Base-by-base conservation (phyloP, 2,797 vertebrate genomes). In the Chelon auratus region DNA sequence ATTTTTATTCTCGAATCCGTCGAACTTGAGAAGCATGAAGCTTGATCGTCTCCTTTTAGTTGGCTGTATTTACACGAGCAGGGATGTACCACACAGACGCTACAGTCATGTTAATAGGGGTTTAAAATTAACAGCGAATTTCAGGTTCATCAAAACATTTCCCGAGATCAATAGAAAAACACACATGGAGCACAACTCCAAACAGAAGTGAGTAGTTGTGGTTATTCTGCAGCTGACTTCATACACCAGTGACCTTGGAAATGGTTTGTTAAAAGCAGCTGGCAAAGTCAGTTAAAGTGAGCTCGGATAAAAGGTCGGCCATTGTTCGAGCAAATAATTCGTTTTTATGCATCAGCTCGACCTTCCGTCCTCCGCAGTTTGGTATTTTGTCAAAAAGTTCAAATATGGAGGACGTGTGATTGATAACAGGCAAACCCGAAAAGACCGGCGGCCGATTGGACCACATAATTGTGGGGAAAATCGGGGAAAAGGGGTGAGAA, bases 1-100 rank as follows among this genome's bases (percentile, higher is more conserved):
- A 17, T 36, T 33, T 77, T 51, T 58, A 51, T 33, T 33, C 62
- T 77, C 45, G 54, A 43, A 54, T 59, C 30, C 54, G n/a, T 39
- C 36, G 8, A 68, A 56, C 55, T 57, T 0, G 36, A 9, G 2
- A 26, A n/a, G n/a, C 24, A 22, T 22, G 36, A 58, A 10, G 43
- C 30, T 42, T 47, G 7, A 17, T n/a, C 47, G 58, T 22, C 20
- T 3, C 1, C 4, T 4, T 3, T 15, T 51, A 6, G 30, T 33
- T 33, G 30, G 26, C 53, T 45, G 52, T 33, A 15, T 20, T 11
- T 17, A 14, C 22, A 30, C 22, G 26, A 20, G 30, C 22, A 22
- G 22, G 22, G 37, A 0, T 22, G 0, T 15, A 8, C 24, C 4
- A 9, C 37, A 43, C 1, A 22, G 47, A 17, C 7, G 3, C 43